A percentile compares a stretch with the other conserved stretches of the same genome.
Evolutionary conservation across 2,113 vertebrate genomes (phyloP).

Genomic region (Rostratula benghalensis): DNA sequence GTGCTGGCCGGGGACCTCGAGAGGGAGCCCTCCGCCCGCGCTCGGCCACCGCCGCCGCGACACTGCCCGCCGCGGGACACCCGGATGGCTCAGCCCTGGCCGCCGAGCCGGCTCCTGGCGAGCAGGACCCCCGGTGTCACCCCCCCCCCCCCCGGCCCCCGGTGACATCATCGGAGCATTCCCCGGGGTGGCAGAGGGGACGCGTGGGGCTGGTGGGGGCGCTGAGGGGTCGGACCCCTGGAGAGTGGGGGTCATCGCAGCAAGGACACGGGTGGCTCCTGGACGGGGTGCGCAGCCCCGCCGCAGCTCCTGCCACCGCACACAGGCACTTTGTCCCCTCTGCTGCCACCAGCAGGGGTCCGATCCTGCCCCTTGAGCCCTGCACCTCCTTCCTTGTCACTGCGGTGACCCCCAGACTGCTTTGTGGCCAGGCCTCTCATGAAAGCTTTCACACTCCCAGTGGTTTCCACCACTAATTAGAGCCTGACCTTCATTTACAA

Average conservation of each 20-base stretch:
- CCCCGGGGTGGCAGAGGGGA: neutral
- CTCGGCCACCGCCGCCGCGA: neutral
- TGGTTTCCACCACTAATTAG: neutral
- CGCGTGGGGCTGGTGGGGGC: neutral
- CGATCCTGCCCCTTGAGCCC: rapidly evolving
- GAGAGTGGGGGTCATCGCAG: neutral
- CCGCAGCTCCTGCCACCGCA: neutral
- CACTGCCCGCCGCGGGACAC: neutral
- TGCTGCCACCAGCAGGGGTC: neutral
- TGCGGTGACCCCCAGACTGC: rapidly evolving
- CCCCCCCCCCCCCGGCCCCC: too few species aligned
- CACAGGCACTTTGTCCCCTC: rapidly evolving
- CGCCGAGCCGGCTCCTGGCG: neutral
- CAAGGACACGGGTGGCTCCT: neutral
- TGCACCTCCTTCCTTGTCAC: too few species aligned
- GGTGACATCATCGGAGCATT: neutral
- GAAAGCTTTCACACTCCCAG: neutral
- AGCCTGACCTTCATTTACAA: neutral
- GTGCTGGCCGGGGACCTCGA: neutral
- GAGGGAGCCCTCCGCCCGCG: constrained; percentile 27
- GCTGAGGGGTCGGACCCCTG: neutral
- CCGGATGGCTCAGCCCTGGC: neutral
- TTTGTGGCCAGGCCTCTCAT: neutral
- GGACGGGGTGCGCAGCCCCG: rapidly evolving
- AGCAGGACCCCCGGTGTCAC: neutral